A percentile compares a stretch with the other conserved stretches of the same genome.
These are phyloP conservation scores for Platichthys stellatus DNA, from an alignment of 2,113 vertebrate genomes.

Conservation along the genomic window DNA sequence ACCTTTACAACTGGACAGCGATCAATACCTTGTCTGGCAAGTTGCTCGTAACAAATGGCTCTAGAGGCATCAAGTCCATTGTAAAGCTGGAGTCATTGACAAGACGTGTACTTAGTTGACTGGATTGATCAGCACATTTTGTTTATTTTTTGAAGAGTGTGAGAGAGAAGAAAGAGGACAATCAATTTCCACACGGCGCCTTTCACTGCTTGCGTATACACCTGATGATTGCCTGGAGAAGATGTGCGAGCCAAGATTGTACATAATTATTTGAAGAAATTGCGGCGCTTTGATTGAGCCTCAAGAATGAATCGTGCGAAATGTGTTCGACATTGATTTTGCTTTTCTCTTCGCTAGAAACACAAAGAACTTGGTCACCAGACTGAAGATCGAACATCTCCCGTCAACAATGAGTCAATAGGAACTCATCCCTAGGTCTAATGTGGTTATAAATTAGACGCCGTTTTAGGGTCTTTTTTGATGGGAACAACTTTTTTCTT, in stretches of 20 bases:
- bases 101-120: conserved; percentile 81
- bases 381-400: conserved; percentile 85
- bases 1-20: conserved; percentile 69
- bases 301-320: conserved; percentile 84
- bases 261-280: conserved; percentile 92
- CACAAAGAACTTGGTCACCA: conserved; percentile 82
- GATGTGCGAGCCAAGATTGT: conserved; percentile 80
- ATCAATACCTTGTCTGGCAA: conserved; percentile 81
- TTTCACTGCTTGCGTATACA: conserved; percentile 79
- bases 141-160: conserved; percentile 80
- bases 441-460: conserved; percentile 34
- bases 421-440: conserved; percentile 70
- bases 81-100: conserved; percentile 80
- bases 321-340: conserved; percentile 89
- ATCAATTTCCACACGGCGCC: conserved; percentile 76
- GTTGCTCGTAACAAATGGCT: conserved; percentile 83
- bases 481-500: conserved; percentile 53
- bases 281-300: conserved; percentile 86
- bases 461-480: conserved; percentile 38
- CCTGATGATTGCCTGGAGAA: conserved; percentile 70
- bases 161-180: conserved; percentile 72
- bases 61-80: conserved; percentile 80
- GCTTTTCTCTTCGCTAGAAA: conserved; percentile 80
- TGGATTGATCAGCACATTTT: conserved; percentile 85
- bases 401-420: conserved; percentile 79